Percentiles rank a stretch among this genome's conserved stretches.
phyloP scores from a whole-genome alignment of 2,888 invertebrate genomes.

The Heliconius erato region DNA sequence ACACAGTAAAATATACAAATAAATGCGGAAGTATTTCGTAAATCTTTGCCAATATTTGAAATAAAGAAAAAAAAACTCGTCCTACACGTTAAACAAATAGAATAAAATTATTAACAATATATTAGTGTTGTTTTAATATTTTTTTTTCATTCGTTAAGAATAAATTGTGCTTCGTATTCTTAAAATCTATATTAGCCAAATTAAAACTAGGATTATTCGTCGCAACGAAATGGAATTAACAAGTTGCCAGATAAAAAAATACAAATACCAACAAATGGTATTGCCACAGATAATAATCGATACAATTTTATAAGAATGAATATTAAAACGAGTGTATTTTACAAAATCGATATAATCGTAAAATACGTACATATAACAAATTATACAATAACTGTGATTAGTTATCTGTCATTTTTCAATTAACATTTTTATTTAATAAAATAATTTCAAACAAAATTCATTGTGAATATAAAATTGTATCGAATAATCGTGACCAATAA shows the following conservation, averaged over 20 bases:
- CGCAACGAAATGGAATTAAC: constrained; percentile 58
- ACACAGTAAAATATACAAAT: constrained; percentile 84
- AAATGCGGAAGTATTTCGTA: constrained; percentile 77
- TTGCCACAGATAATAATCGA: constrained; percentile 39
- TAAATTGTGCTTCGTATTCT: constrained; percentile 82
- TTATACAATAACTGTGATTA: neutral
- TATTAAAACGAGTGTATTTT: neutral
- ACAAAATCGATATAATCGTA: neutral
- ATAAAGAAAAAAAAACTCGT: constrained; percentile 66
- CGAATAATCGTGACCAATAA: constrained; percentile 34
- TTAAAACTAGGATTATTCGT: constrained; percentile 59
- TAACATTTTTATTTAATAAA: constrained; percentile 6
- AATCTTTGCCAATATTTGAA: constrained; percentile 72
- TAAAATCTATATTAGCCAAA: constrained; percentile 82
- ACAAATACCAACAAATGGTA: constrained; percentile 42
- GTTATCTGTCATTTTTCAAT: constrained; percentile 3
- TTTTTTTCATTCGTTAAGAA: constrained; percentile 64
- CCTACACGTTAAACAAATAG: constrained; percentile 73
- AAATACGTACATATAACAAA: neutral
- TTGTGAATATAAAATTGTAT: constrained; percentile 6
- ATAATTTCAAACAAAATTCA: neutral
- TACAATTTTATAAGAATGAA: constrained; percentile 11
- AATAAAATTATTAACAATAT: constrained; percentile 85
- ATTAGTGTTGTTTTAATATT: constrained; percentile 76
- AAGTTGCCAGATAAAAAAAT: constrained; percentile 62